Evolutionary conservation across 2,113 vertebrate species (phyloP).

Genomic region (Ictalurus punctatus): DNA sequence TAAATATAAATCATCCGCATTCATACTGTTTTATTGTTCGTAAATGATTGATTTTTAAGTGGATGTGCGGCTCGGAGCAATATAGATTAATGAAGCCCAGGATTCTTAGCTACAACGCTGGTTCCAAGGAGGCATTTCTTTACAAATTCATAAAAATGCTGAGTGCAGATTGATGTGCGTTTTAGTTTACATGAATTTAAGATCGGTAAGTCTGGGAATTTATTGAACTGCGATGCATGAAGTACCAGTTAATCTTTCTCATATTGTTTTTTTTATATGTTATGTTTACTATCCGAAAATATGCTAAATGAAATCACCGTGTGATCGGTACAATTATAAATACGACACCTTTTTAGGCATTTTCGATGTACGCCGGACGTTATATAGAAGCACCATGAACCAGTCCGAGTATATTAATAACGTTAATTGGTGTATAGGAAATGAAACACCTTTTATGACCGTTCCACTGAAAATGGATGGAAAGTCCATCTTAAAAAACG

Average conservation of each 20-base stretch:
- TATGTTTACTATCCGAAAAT: not conserved
- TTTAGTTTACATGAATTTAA: not conserved
- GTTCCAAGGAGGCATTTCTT: not conserved
- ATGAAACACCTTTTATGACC: not conserved
- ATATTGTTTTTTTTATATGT: not conserved
- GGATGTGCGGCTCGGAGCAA: not conserved
- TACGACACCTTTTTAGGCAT: not conserved
- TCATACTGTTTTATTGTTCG: not conserved
- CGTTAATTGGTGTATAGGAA: not conserved
- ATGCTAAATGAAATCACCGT: not conserved
- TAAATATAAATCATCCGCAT: not conserved
- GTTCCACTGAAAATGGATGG: not conserved
- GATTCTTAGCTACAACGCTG: not conserved
- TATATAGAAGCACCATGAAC: not conserved
- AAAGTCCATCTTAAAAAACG: not conserved
- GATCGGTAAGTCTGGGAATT: not conserved
- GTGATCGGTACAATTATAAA: not conserved
- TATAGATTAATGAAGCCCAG: not conserved
- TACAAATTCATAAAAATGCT: not conserved
- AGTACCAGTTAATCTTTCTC: not conserved
- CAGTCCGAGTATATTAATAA: not conserved
- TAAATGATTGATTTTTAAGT: not conserved
- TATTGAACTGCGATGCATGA: not conserved
- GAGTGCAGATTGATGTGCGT: not conserved
- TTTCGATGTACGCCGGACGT: not conserved